These are phyloP conservation scores for Drosophila leontia DNA, from an alignment of 1,140 invertebrate species.

Conservation along the genomic window DNA sequence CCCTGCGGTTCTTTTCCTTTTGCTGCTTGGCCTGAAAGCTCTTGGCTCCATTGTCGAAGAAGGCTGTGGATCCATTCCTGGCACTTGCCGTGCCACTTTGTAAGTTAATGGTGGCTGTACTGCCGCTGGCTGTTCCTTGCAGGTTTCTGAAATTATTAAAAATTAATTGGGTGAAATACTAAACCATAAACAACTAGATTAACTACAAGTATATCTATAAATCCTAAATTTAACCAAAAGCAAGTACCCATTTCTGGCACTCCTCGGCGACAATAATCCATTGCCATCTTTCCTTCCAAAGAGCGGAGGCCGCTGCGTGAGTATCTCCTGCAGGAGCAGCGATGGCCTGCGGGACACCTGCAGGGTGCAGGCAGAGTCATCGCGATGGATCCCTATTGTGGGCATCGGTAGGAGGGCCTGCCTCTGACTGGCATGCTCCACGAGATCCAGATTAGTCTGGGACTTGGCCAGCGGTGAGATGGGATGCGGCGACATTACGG, in stretches of 20 bases:
- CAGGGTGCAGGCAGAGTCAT: slow-evolving; percentile 71
- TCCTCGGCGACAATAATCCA: slow-evolving; percentile 49
- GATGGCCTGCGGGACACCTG: slow-evolving; percentile 80
- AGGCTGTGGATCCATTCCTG: slow-evolving; percentile 65
- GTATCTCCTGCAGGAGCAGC: slow-evolving; percentile 77
- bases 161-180: not conserved
- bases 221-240: not conserved
- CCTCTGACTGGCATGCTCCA: slow-evolving; percentile 67
- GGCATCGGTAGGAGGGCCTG: slow-evolving; percentile 67
- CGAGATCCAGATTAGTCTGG: slow-evolving; percentile 74
- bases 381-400: slow-evolving; percentile 46
- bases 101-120: slow-evolving; percentile 75
- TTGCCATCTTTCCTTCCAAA: slow-evolving; percentile 79
- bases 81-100: slow-evolving; percentile 64
- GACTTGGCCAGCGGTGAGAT: slow-evolving; percentile 80
- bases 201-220: not conserved
- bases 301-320: slow-evolving; percentile 83
- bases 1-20: slow-evolving; percentile 78
- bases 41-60: slow-evolving; percentile 64
- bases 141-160: slow-evolving; percentile 47
- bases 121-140: slow-evolving; percentile 72
- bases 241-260: slow-evolving; percentile 70
- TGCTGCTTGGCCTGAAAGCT: slow-evolving; percentile 74
- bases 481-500: slow-evolving; percentile 77
- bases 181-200: not conserved